phyloP scores from a whole-genome alignment of 2,113 vertebrate species.

The Limanda limanda region DNA sequence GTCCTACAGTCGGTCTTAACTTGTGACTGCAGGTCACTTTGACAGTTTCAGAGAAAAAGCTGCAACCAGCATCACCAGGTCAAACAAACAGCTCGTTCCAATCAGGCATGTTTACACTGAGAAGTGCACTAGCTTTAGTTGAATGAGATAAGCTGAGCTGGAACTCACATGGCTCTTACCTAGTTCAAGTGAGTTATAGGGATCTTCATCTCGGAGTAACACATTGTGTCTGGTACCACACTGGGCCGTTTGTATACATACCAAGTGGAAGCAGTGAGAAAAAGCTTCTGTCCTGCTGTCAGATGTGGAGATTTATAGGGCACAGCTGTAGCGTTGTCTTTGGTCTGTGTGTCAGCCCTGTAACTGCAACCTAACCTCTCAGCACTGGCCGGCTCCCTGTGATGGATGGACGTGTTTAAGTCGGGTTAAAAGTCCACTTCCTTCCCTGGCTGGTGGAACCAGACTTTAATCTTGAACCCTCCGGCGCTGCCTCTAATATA shows the following conservation, averaged over 20 bases:
- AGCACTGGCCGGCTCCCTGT: slow-evolving; percentile 43
- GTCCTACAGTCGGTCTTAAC: no score
- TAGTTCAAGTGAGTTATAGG: slow-evolving; percentile 28
- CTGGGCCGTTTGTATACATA: slow-evolving; percentile 58
- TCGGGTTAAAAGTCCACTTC: slow-evolving; percentile 72
- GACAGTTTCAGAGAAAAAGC: no score
- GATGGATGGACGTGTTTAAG: slow-evolving; percentile 68
- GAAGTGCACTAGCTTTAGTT: not conserved
- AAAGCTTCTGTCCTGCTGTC: slow-evolving; percentile 63
- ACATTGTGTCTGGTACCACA: slow-evolving; percentile 13
- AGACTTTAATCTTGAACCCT: slow-evolving; percentile 65
- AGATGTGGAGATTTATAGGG: slow-evolving; percentile 79
- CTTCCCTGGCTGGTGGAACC: slow-evolving; percentile 47
- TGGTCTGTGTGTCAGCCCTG: slow-evolving; percentile 60
- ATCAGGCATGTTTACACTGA: no score
- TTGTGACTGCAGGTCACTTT: no score
- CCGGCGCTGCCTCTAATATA: slow-evolving; percentile 36
- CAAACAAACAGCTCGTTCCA: no score
- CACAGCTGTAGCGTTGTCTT: slow-evolving; percentile 80
- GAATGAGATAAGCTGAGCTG: not conserved
- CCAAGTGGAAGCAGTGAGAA: slow-evolving; percentile 55
- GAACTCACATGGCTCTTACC: slow-evolving; percentile 5
- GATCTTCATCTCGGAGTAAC: not conserved
- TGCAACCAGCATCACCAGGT: no score
- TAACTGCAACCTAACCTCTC: slow-evolving; percentile 72